A percentile compares a stretch with the other conserved stretches of the same genome.
phyloP scores from a whole-genome alignment of 2,113 vertebrate genomes.

The Macquaria australasica region DNA sequence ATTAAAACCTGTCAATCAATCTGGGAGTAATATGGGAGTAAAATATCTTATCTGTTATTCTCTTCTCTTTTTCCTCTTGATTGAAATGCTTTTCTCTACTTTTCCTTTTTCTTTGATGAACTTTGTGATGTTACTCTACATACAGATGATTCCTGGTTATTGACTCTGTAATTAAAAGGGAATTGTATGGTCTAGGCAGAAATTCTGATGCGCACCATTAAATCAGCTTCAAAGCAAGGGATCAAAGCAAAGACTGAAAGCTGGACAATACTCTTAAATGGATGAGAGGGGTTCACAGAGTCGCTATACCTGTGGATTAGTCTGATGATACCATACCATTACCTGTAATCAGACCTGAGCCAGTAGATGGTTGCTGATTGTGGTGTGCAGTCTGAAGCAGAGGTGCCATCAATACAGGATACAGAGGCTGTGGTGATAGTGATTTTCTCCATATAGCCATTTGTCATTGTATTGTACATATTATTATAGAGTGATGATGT shows the following conservation, averaged over 20 bases:
- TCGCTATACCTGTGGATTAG: constrained; percentile 3
- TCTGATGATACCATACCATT: constrained; percentile 20
- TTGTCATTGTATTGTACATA: not conserved
- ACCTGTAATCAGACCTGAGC: constrained; percentile 24
- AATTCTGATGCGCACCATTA: constrained; percentile 18
- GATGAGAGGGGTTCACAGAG: constrained; percentile 33
- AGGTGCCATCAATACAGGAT: not conserved
- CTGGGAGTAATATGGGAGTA: not conserved
- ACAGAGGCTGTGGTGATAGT: not conserved
- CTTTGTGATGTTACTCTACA: not conserved
- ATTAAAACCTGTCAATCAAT: not conserved
- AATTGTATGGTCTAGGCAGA: constrained; percentile 34
- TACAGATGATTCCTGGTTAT: constrained; percentile 4
- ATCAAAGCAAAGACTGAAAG: constrained; percentile 56
- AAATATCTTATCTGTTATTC: not conserved
- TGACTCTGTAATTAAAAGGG: constrained; percentile 2
- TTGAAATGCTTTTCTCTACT: constrained; percentile 3
- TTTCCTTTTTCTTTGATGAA: constrained; percentile 20
- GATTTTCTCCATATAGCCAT: not conserved
- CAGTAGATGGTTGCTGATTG: not conserved
- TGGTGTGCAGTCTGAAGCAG: not conserved
- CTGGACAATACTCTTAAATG: constrained; percentile 17
- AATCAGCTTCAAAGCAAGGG: constrained; percentile 39
- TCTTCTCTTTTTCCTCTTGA: not conserved
- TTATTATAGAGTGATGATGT: not conserved